Percentiles rank a stretch among this genome's conserved stretches.
phyloP scores from a whole-genome alignment of 1,140 invertebrate species.

The Anastatus disparis region DNA sequence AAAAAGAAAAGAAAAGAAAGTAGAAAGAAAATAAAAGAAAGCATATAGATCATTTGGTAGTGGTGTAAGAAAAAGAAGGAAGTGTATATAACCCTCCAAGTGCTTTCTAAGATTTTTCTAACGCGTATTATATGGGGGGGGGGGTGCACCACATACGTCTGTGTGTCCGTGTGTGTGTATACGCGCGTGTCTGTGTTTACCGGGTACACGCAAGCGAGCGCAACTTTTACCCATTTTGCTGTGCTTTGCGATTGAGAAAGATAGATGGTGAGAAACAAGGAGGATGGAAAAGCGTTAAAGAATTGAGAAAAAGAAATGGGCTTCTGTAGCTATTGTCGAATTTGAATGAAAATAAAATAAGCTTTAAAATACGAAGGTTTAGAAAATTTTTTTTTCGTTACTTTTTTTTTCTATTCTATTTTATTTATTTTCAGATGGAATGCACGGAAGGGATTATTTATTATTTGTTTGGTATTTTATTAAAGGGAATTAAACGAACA shows the following conservation, averaged over 20 bases:
- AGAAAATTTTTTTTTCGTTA: background rate
- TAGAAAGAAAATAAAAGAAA: conserved; percentile 8
- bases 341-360: conserved; percentile 2
- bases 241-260: conserved; percentile 7
- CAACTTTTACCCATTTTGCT: too few relatives aligned
- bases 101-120: conserved; percentile 31
- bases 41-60: conserved; percentile 13
- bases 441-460: background rate
- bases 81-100: too few relatives aligned
- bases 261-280: conserved; percentile 3
- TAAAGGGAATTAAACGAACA: too few relatives aligned
- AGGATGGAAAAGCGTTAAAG: too few relatives aligned
- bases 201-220: too few relatives aligned
- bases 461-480: too few relatives aligned
- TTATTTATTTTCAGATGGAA: too few relatives aligned
- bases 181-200: background rate
- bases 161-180: background rate
- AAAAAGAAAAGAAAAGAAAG: conserved; percentile 10
- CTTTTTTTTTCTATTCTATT: too few relatives aligned
- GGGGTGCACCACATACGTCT: background rate
- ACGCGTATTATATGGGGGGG: too few relatives aligned
- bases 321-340: background rate
- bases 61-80: conserved; percentile 9
- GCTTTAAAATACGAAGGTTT: background rate
- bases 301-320: background rate